Evolutionary conservation across 2,113 vertebrate species (phyloP), one percentile per base, ranked within the genome.

Genomic region (Brachyhypopomus occidentalis): DNA sequence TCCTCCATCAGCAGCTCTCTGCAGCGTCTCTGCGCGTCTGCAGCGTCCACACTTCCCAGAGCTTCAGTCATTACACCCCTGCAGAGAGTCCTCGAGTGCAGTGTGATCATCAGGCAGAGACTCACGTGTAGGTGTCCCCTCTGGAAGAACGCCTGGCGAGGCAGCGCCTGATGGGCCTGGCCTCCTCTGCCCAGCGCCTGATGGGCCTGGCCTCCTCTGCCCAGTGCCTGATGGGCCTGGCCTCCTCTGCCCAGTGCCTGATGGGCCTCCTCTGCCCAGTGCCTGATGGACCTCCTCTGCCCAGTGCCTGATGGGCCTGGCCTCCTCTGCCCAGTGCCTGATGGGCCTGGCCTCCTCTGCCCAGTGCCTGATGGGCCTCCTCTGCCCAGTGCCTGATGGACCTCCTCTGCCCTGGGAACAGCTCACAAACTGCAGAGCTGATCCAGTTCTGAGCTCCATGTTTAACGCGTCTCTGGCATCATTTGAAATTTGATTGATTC

Each of bases 1-100:
- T 77, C 58, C 48, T 73, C 17, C 41, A 56, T 55, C 75, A 27
- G 41, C 58, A 62, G 56, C 22, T 72, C 63, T 7, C 30, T 30
- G 30, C 30, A 30, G 30, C 1, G 3, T 41, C 70, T 2, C n/a
- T n/a, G n/a, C n/a, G n/a, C n/a, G n/a, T n/a, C 82, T 48, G 60
- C 25, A 2, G 11, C 20, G 38, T 19, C 16, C 64, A 60, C 48
- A 4, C 76, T 75, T 17, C 52, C 9, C 23, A 63, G 5, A 41
- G 36, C 25, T 14, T 16, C 56, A 56, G 55, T 78, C 38, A 70
- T 70, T 79, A n/a, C 74, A 23, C 52, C 77, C 72, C 11, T 16
- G 0, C 30, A 30, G 30, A 2, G 30, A 30, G 30, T 3, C 30
- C 30, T 30, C 30, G 30, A 30, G 30, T 30, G 30, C 30, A 30